These are phyloP conservation scores for Noctua janthina DNA, from an alignment of 2,888 invertebrate genomes.

Conservation along the genomic window DNA sequence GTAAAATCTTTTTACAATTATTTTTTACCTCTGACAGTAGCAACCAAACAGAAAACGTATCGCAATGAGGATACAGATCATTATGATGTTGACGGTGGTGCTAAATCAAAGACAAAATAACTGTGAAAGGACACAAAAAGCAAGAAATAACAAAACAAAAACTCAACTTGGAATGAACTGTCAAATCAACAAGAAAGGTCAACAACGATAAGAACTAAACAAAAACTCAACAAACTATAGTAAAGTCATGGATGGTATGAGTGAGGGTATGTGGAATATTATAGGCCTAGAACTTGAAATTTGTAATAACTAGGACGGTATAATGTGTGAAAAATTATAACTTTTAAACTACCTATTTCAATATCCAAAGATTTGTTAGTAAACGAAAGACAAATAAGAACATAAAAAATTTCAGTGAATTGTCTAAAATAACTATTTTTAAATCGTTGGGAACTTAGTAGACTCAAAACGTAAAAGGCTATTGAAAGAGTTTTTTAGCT, in stretches of 20 bases:
- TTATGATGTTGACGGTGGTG: not conserved
- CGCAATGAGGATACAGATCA: not conserved
- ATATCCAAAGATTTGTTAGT: not conserved
- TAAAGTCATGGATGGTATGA: not conserved
- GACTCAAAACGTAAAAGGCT: not conserved
- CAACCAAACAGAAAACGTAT: not conserved
- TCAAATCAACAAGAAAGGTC: slow-evolving; percentile 53
- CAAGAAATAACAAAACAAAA: slow-evolving; percentile 46
- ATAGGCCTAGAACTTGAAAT: not conserved
- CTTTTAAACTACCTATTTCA: not conserved
- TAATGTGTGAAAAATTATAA: not conserved
- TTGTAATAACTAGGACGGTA: not conserved
- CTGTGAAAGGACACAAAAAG: not conserved
- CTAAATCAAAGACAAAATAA: not conserved
- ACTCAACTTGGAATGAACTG: slow-evolving; percentile 39
- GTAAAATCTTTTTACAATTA: not conserved
- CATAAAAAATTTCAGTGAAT: not conserved
- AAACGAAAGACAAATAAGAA: not conserved
- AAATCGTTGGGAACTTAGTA: not conserved
- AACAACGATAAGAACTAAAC: slow-evolving; percentile 25
- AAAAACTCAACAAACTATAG: slow-evolving; percentile 43
- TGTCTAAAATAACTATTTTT: not conserved
- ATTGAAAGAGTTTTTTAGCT: not conserved
- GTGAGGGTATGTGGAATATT: not conserved
- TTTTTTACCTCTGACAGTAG: not conserved